A percentile compares a stretch with the other conserved stretches of the same genome.
Conservation (phyloP, 2,888 invertebrate genomes). For the Pimpla rufipes region DNA sequence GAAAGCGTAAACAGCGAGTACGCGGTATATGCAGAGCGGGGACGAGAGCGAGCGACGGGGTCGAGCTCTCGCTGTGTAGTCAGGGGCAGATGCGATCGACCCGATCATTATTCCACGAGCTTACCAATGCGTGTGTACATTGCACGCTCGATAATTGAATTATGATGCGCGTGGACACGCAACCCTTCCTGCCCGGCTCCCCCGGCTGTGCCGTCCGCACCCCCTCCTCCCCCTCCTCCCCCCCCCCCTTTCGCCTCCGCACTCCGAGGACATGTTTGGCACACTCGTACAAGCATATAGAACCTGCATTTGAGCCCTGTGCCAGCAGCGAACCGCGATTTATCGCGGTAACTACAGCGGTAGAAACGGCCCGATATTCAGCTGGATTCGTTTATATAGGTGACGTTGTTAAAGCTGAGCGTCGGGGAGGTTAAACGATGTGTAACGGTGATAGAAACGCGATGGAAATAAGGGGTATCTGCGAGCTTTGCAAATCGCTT, state of each 20-base stretch:
- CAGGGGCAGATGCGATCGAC: constrained; percentile 52
- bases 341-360: constrained; percentile 72
- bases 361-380: constrained; percentile 7
- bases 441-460: background rate
- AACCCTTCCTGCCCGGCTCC: constrained; percentile 57
- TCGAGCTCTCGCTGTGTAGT: background rate
- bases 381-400: constrained; percentile 27
- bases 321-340: constrained; percentile 72
- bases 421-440: background rate
- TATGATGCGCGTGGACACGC: constrained; percentile 68
- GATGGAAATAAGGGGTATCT: background rate
- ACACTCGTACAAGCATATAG: constrained; percentile 74
- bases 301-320: constrained; percentile 80
- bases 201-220: background rate
- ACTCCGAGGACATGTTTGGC: constrained; percentile 73
- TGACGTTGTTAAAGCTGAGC: constrained; percentile 27
- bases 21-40: constrained; percentile 30
- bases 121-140: constrained; percentile 68
- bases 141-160: constrained; percentile 69
- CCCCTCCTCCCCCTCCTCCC: background rate
- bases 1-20: constrained; percentile 42
- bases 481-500: background rate
- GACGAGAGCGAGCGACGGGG: background rate
- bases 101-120: constrained; percentile 68
- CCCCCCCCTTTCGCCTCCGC: background rate